Base-by-base conservation (phyloP, 1,140 invertebrate genomes). In the Lepidostoma basale region DNA sequence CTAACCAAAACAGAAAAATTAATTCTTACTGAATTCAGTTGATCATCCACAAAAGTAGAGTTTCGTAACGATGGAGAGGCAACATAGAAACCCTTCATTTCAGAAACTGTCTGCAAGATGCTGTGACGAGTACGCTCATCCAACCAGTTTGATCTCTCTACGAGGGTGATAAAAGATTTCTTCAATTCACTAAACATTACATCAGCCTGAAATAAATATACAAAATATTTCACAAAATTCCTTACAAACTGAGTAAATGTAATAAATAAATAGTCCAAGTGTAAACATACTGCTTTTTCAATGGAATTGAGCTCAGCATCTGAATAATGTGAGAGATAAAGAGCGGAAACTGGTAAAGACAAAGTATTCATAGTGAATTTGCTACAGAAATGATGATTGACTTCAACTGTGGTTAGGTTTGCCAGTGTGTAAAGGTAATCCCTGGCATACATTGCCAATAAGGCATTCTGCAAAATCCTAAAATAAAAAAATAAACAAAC, bases 401-500 rank as follows among this genome's bases (percentile, higher is more conserved):
- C 76, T 60, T 74, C 75, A n/a, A 77, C 76, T 26, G 76, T 78
- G 18, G 79, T 77, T 45, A 68, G 62, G 62, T 84, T 83, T 5
- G 80, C 76, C 20, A 85, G 77, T 49, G 83, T 77, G 52, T 81
- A 75, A 5, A 84, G 74, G 8, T 77, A 78, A 67, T 85, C 83
- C 36, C 78, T 75, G n/a, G 83, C 81, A 69, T 81, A 84, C 22
- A 85, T 75, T 36, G 84, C 73, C 65, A 85, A 70, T 63, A 85
- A 70, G 20, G 81, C 79, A 68, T 85, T 85, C 68, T 85, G 83
- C 33, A 84, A 75, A 28, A 84, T 76, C 73, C 84, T 85, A 68
- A 26, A 74, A 74, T 16, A 64, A 42, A 63, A 71, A 25, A 3
- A 36, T 36, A 14, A 45, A n/a, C 39, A 39, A 26, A 22, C 44